These are phyloP conservation scores for Ctenodactylus gundi DNA, from an alignment of 2,113 vertebrate genomes.

Conservation along the genomic window DNA sequence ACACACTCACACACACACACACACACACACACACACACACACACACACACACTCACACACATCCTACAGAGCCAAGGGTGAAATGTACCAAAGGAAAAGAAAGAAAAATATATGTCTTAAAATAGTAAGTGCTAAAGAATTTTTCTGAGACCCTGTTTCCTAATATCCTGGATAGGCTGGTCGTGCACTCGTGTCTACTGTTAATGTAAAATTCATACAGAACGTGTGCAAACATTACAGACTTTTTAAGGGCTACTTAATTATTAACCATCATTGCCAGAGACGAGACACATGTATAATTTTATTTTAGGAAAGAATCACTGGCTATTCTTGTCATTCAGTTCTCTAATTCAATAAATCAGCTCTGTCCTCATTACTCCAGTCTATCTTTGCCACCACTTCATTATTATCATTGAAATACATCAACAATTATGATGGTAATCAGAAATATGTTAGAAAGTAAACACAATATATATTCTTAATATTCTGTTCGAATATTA, in stretches of 20 bases:
- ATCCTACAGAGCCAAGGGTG: background rate
- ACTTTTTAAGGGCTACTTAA: background rate
- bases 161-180: background rate
- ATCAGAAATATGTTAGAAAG: background rate
- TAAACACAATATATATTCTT: background rate
- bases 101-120: background rate
- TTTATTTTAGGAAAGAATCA: background rate
- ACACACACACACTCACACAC: too few relatives aligned
- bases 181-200: background rate
- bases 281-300: background rate
- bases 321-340: background rate
- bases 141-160: background rate
- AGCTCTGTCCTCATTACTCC: background rate
- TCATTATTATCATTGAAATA: background rate
- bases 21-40: background rate
- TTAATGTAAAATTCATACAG: background rate
- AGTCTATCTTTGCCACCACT: background rate
- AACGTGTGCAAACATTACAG: background rate
- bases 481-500: background rate
- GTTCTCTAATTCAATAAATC: background rate
- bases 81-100: background rate
- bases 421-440: background rate
- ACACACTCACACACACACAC: rapidly evolving
- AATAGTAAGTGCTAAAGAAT: background rate
- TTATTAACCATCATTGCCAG: background rate